Base-by-base conservation (phyloP, 2,113 vertebrate genomes). In the Chaenogobius annularis region DNA sequence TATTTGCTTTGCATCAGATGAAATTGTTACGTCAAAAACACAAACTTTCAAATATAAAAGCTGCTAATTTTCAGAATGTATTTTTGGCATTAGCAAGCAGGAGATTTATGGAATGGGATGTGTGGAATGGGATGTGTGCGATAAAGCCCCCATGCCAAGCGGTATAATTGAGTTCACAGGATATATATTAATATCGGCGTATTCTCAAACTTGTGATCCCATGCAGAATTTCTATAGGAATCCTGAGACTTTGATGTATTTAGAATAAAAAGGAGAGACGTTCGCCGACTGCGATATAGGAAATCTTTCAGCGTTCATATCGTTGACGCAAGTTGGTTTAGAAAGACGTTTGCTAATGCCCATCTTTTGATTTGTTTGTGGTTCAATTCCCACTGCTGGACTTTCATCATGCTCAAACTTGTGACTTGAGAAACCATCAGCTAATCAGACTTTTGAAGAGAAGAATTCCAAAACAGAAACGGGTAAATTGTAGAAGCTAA, bases 1-100 rank as follows among this genome's bases (percentile, higher is more conserved):
- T 20, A 74, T 83, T 58, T 78, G 75, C 83, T 89, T 82, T 83
- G 48, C 31, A 59, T 82, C 62, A 64, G 44, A 70, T 15, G 26
- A 37, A 20, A 75, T 81, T 69, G 79, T 1, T 12, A 74, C 70
- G 69, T 56, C 11, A 44, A 61, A 80, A 1, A 31, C 50, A 80
- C 79, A 72, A 50, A 56, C 22, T 68, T 67, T 44, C 55, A 69
- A 40, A 48, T 52, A 56, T 35, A 71, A 50, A 59, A 61, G 67
- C 70, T 59, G 55, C 59, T 72, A 69, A 80, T 73, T 64, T 70
- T 78, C 11, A 0, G 17, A 58, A 63, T 43, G 3, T 43, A 63
- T 63, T 37, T 63, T 40, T 9, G 8, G 10, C 40, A 9, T 43
- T 63, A 35, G 13, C 35, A 63, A 63, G 31, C n/a, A n/a, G 10